Base-by-base conservation (phyloP, 2,797 vertebrate genomes). In the Perdix hodgsoniae region DNA sequence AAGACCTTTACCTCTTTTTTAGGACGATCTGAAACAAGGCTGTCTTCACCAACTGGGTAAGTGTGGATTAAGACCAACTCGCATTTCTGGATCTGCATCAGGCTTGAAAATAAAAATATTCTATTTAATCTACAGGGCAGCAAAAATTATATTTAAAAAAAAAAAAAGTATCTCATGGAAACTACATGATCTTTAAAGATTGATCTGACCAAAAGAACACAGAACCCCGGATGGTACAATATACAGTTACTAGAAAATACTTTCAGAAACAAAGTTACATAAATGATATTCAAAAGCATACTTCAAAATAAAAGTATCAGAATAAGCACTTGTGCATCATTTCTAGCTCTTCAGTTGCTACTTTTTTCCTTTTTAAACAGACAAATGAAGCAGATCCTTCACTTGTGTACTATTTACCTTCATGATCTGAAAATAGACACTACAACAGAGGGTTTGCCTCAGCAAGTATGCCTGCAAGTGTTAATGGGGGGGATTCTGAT, bases 71-170 rank as follows among this genome's bases (percentile, higher is more conserved):
- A 97, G 63, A 99, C 99, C 92, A 99, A 97, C 29, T 99, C 99
- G 95, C 99, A 99, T 93, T 99, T 99, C 97, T 99, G 99, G 97
- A 99, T 99, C 95, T 99, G 98, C 99, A 99, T 99, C 79, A 99
- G 97, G 95, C 99, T 98, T 90, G 84, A 95, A 95, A 92, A 91
- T 2, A 79, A 71, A 90, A 90, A 72, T 8, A 65, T 59, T 56
- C 19, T 71, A 10, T 73, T 95, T 69, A 95, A 60, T 0, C 16
- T 54, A 10, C 37, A 60, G 21, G 0, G 1, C 24, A 23, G 16
- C 47, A 82, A 54, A 14, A 80, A 65, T 5, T 14, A 9, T 6
- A n/a, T n/a, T n/a, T 16, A 16, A 17, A 52, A 18, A 42, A 42
- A 42, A 42, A 44, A 44, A 16, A 85, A 65, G 6, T 15, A 11